Evolutionary conservation across 2,888 invertebrate genomes (phyloP).

Genomic region (Mythimna impura): DNA sequence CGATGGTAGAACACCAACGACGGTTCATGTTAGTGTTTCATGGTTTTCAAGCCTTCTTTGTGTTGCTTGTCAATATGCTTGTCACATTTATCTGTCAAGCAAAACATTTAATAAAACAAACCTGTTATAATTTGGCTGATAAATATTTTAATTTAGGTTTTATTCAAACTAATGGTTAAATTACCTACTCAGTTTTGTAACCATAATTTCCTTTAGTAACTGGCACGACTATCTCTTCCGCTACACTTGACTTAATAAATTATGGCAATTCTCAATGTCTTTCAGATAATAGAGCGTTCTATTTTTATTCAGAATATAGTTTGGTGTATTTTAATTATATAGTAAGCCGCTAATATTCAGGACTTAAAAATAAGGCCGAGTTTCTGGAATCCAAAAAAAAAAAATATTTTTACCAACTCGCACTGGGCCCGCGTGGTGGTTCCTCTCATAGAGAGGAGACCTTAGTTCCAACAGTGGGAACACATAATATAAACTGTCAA

Average conservation of each 20-base stretch:
- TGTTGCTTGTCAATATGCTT: background rate
- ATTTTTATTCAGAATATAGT: background rate
- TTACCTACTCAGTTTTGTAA: background rate
- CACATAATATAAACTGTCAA: background rate
- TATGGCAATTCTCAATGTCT: background rate
- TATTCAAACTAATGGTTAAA: background rate
- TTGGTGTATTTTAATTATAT: background rate
- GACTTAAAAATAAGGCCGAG: background rate
- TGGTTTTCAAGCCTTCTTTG: background rate
- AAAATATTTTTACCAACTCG: background rate
- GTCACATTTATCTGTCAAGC: background rate
- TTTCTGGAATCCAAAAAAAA: background rate
- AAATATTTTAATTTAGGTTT: background rate
- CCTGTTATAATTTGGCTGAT: background rate
- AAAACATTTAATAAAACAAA: background rate
- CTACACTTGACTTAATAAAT: constrained; percentile 15
- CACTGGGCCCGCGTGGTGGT: background rate
- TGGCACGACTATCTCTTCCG: constrained; percentile 13
- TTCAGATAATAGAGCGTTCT: background rate
- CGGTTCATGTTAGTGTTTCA: constrained; percentile 1
- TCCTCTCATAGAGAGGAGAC: background rate
- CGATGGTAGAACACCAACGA: constrained; percentile 39
- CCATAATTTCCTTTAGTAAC: background rate
- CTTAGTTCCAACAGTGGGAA: too few relatives aligned
- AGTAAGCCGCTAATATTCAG: background rate